These are phyloP conservation scores for Drosophila rhopaloa DNA, from an alignment of 1,140 invertebrate genomes.

Conservation along the genomic window DNA sequence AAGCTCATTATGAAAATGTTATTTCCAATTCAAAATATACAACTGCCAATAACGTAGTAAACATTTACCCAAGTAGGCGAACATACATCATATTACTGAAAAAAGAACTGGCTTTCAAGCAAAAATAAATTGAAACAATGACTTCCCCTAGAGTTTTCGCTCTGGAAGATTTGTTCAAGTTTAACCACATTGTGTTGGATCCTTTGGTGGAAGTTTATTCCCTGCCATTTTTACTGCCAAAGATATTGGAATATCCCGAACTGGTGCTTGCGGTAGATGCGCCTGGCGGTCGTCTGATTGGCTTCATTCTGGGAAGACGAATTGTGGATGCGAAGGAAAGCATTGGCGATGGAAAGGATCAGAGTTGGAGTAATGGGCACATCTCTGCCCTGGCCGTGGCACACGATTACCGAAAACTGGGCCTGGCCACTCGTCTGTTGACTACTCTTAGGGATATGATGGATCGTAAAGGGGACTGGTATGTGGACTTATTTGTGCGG, in stretches of 20 bases:
- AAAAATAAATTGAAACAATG: slow-evolving; percentile 11
- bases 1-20: too few species aligned
- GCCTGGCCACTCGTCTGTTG: slow-evolving; percentile 37
- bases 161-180: slow-evolving; percentile 43
- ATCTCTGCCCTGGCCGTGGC: slow-evolving; percentile 43
- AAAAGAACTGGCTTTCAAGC: background rate
- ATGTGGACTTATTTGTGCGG: slow-evolving; percentile 49
- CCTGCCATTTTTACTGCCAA: slow-evolving; percentile 13
- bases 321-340: background rate
- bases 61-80: background rate
- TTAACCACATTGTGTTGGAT: slow-evolving; percentile 48
- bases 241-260: slow-evolving; percentile 37
- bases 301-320: slow-evolving; percentile 31
- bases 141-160: slow-evolving; percentile 25
- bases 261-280: slow-evolving; percentile 25
- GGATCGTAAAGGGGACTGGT: slow-evolving; percentile 19
- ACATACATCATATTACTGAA: background rate
- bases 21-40: background rate
- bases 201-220: slow-evolving; percentile 39
- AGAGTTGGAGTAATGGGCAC: slow-evolving; percentile 36
- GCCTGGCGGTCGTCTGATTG: slow-evolving; percentile 29
- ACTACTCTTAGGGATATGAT: slow-evolving; percentile 2
- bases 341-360: background rate
- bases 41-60: background rate
- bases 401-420: slow-evolving; percentile 39